These are phyloP conservation scores for Fregata magnificens DNA, from an alignment of 2,113 vertebrate genomes.

Conservation along the genomic window DNA sequence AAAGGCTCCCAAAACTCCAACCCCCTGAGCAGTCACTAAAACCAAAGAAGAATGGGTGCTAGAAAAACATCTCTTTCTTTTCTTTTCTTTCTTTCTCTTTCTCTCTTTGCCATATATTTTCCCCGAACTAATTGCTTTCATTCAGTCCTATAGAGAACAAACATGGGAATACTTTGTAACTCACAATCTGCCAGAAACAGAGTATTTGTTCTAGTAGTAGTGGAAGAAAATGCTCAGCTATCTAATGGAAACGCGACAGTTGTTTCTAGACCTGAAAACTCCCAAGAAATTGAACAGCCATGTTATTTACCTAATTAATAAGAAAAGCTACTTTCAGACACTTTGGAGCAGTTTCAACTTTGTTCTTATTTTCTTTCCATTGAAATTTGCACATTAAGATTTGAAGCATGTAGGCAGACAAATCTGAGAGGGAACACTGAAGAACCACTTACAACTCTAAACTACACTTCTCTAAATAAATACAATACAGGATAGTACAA, in stretches of 20 bases:
- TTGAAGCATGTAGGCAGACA: constrained; percentile 9
- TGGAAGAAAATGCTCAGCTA: neutral
- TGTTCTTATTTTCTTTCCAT: constrained; percentile 13
- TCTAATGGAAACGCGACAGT: neutral
- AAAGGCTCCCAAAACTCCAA: neutral
- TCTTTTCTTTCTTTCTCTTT: neutral
- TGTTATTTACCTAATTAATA: neutral
- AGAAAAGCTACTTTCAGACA: neutral
- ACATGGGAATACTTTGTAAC: neutral
- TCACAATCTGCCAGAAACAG: neutral
- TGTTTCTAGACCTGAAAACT: constrained; percentile 5
- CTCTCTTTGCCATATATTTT: neutral
- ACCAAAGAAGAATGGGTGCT: neutral
- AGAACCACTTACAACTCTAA: neutral
- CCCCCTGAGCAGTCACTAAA: neutral
- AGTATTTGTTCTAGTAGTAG: neutral
- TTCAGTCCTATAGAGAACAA: neutral
- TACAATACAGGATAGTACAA: neutral
- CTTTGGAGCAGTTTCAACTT: constrained; percentile 14
- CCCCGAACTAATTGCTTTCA: neutral
- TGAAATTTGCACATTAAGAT: constrained; percentile 32
- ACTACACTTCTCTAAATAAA: constrained; percentile 1
- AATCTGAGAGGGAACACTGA: neutral
- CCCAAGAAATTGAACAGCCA: neutral
- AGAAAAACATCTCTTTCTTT: neutral